phyloP scores from a whole-genome alignment of 2,888 invertebrate genomes.

The Luperina testacea region DNA sequence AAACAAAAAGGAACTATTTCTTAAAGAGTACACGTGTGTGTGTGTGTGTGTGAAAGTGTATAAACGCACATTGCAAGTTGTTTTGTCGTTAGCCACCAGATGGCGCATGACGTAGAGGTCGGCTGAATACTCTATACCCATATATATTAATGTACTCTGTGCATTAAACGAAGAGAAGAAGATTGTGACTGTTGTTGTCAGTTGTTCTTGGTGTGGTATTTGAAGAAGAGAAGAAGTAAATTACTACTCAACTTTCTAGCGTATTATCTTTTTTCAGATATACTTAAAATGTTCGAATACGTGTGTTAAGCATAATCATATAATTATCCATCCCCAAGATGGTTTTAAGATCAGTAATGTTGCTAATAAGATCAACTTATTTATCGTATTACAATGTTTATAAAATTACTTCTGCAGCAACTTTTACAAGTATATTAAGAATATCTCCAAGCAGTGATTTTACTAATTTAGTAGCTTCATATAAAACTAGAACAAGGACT shows the following conservation, averaged over 20 bases:
- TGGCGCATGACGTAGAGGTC: too few species aligned
- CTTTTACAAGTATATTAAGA: slow-evolving; percentile 10
- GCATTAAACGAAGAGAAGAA: too few species aligned
- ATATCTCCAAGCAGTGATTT: slow-evolving; percentile 4
- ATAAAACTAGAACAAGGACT: slow-evolving; percentile 35
- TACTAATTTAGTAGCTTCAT: slow-evolving; percentile 12
- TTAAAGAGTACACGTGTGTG: too few species aligned
- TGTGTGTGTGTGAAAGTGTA: too few species aligned
- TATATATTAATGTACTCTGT: too few species aligned
- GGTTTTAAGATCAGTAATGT: slow-evolving; percentile 48
- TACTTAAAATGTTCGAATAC: neutral
- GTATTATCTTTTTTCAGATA: neutral
- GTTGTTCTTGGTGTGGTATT: neutral
- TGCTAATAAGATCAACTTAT: slow-evolving; percentile 19
- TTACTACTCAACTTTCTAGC: neutral
- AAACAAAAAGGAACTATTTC: too few species aligned
- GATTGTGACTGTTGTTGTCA: neutral
- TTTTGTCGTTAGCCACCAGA: too few species aligned
- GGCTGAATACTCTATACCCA: too few species aligned
- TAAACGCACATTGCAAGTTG: too few species aligned
- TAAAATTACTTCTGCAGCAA: slow-evolving; percentile 12
- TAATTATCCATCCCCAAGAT: slow-evolving; percentile 25
- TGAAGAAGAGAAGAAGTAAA: too few species aligned
- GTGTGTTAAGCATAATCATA: neutral
- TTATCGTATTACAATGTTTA: slow-evolving; percentile 7